Conservation (phyloP, 2,797 vertebrate genomes). For the Microctenopoma steveboyesi region DNA sequence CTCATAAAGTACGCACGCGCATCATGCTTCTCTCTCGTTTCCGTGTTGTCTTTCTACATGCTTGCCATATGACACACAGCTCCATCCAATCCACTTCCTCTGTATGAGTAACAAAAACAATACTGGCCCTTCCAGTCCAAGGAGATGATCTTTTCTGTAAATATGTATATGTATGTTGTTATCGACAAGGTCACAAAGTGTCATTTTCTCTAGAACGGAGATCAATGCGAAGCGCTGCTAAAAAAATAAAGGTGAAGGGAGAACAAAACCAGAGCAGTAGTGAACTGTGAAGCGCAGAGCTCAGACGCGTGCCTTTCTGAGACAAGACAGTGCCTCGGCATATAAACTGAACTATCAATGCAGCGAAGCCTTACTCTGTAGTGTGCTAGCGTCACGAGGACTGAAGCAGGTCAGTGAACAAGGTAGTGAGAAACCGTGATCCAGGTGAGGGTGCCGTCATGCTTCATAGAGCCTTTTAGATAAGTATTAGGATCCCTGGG, state of each 20-base stretch:
- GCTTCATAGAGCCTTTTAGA: slow-evolving; percentile 32
- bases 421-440: slow-evolving; percentile 31
- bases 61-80: slow-evolving; percentile 33
- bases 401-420: slow-evolving; percentile 46
- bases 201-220: slow-evolving; percentile 69
- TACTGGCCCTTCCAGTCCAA: slow-evolving; percentile 8
- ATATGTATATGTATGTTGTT: slow-evolving; percentile 74
- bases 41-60: slow-evolving; percentile 22
- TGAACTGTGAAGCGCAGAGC: slow-evolving; percentile 56
- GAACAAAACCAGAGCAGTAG: slow-evolving; percentile 24
- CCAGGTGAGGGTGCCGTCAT: slow-evolving; percentile 36
- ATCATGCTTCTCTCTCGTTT: slow-evolving; percentile 23
- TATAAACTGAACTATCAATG: slow-evolving; percentile 25
- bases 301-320: slow-evolving; percentile 74
- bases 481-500: slow-evolving; percentile 27
- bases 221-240: slow-evolving; percentile 74
- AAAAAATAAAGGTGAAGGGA: not conserved
- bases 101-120: slow-evolving; percentile 20
- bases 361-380: slow-evolving; percentile 62
- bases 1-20: slow-evolving; percentile 64
- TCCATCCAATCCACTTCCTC: not conserved
- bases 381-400: slow-evolving; percentile 42
- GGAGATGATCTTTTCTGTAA: slow-evolving; percentile 57
- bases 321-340: slow-evolving; percentile 51
- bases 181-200: slow-evolving; percentile 71